These are phyloP conservation scores for Apolygus lucorum DNA, from an alignment of 1,140 invertebrate species.

Conservation along the genomic window DNA sequence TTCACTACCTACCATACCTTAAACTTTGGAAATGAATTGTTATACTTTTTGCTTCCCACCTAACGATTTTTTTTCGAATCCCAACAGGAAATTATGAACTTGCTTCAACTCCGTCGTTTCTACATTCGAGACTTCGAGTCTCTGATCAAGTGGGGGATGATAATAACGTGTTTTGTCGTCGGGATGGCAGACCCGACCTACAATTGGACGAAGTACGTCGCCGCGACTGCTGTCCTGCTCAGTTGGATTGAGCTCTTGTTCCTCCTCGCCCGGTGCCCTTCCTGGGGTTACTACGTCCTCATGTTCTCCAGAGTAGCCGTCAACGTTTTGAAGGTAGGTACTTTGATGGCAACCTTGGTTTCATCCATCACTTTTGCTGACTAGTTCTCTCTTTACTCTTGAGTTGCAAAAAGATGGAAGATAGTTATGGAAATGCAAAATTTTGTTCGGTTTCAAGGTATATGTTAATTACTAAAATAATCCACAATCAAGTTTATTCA, in stretches of 20 bases:
- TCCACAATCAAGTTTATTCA: too few relatives aligned
- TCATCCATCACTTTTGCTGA: too few relatives aligned
- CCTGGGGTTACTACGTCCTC: constrained; percentile 44
- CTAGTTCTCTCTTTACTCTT: too few relatives aligned
- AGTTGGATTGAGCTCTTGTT: constrained; percentile 47
- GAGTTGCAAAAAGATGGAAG: too few relatives aligned
- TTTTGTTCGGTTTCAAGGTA: too few relatives aligned
- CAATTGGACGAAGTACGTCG: constrained; percentile 43
- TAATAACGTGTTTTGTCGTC: constrained; percentile 21
- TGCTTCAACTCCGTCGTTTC: constrained; percentile 28
- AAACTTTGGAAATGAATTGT: too few relatives aligned
- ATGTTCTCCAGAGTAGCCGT: constrained; percentile 45
- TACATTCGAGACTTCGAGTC: constrained; percentile 32
- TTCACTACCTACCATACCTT: too few relatives aligned
- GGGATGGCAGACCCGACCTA: constrained; percentile 19
- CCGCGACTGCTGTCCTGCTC: constrained; percentile 44
- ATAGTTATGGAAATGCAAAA: too few relatives aligned
- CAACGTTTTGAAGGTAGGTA: constrained; percentile 42
- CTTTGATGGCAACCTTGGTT: neutral
- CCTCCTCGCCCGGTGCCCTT: constrained; percentile 44
- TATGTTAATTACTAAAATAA: too few relatives aligned
- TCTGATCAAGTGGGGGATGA: constrained; percentile 32
- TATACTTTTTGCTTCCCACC: too few relatives aligned
- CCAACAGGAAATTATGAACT: constrained; percentile 32
- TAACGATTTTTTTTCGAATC: too few relatives aligned